Percentiles rank a stretch among this genome's conserved stretches.
These are phyloP conservation scores for Meloe dianella DNA, from an alignment of 2,888 invertebrate species.

Conservation along the genomic window DNA sequence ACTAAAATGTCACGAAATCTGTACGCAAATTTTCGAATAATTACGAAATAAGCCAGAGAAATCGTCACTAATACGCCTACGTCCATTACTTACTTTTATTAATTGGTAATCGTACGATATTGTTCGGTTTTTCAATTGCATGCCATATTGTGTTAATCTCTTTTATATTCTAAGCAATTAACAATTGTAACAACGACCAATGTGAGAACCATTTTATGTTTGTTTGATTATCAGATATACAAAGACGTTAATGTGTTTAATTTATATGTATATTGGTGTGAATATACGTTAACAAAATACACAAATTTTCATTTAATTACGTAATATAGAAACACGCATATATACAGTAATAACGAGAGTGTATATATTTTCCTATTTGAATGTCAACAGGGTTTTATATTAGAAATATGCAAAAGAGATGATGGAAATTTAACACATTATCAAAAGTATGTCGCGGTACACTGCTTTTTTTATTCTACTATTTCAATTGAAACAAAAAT, in stretches of 20 bases:
- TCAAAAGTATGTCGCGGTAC: not conserved
- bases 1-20: too few species aligned
- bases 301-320: not conserved
- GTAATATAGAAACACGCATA: not conserved
- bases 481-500: not conserved
- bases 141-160: not conserved
- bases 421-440: not conserved
- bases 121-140: not conserved
- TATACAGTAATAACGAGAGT: not conserved
- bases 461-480: not conserved
- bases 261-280: slow-evolving; percentile 5
- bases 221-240: slow-evolving; percentile 5
- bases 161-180: slow-evolving; percentile 1
- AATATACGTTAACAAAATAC: not conserved
- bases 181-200: not conserved
- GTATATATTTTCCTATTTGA: not conserved
- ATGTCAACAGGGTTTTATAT: not conserved
- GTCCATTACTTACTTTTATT: not conserved
- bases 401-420: not conserved
- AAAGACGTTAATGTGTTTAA: slow-evolving; percentile 1
- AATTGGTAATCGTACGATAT: not conserved
- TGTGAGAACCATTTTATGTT: not conserved
- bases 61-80: too few species aligned
- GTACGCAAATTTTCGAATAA: too few species aligned
- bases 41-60: too few species aligned